phyloP scores from a whole-genome alignment of 2,113 vertebrate genomes.

The Suncus etruscus region DNA sequence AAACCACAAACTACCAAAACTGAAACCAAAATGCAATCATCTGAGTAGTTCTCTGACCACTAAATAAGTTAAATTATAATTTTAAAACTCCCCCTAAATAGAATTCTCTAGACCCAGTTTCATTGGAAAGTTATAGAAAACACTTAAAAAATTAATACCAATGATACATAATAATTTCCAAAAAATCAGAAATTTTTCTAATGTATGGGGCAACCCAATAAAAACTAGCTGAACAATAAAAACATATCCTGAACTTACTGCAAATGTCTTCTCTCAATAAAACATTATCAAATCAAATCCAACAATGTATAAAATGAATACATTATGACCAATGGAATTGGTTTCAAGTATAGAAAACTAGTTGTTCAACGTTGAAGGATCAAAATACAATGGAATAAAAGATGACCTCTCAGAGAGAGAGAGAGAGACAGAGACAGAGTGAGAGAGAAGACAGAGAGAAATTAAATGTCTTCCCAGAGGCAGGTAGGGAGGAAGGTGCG shows the following conservation, averaged over 20 bases:
- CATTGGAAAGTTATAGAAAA: conserved; percentile 12
- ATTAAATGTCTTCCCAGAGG: no score
- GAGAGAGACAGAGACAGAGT: no score
- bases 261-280: conserved; percentile 28
- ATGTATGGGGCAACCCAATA: background rate
- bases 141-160: background rate
- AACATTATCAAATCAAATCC: background rate
- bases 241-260: no score
- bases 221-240: no score
- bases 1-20: conserved; percentile 34
- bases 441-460: no score
- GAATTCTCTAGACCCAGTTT: background rate
- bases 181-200: background rate
- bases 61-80: conserved; percentile 27
- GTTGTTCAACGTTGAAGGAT: background rate
- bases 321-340: background rate
- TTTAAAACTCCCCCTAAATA: conserved; percentile 6
- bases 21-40: conserved; percentile 12
- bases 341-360: background rate
- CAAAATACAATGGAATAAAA: background rate
- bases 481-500: no score
- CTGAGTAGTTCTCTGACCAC: background rate
- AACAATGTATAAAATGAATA: background rate
- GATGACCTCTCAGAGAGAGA: background rate
- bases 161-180: background rate